These are phyloP conservation scores for Nibea coibor DNA, from an alignment of 2,113 vertebrate species.

Conservation along the genomic window DNA sequence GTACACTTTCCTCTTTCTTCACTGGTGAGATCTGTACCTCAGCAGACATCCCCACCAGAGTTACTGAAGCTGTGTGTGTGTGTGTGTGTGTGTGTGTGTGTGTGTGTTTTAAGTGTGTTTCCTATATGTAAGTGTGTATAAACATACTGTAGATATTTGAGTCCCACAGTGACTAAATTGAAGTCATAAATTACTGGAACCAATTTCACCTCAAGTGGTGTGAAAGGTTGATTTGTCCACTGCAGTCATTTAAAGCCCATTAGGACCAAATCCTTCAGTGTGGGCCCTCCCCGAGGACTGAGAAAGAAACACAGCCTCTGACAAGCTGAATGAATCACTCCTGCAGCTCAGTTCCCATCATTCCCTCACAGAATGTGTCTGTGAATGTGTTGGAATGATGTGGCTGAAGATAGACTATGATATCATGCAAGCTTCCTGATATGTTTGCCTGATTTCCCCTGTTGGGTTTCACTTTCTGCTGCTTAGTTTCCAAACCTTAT, in stretches of 20 bases:
- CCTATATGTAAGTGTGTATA: neutral
- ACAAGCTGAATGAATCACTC: slow-evolving; percentile 23
- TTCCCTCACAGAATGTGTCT: neutral
- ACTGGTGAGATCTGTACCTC: neutral
- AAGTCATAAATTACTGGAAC: slow-evolving; percentile 24
- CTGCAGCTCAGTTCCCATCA: neutral
- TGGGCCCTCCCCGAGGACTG: neutral
- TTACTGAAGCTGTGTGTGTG: neutral
- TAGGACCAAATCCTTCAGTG: slow-evolving; percentile 9
- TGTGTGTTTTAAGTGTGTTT: neutral
- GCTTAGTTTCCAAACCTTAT: neutral
- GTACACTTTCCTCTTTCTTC: neutral
- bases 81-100: neutral
- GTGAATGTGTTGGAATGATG: slow-evolving; percentile 8
- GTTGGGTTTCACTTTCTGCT: neutral
- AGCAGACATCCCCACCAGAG: neutral
- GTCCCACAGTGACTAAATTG: neutral
- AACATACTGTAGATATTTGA: neutral
- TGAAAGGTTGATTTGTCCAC: slow-evolving; percentile 36
- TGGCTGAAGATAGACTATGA: neutral
- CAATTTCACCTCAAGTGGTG: slow-evolving; percentile 12
- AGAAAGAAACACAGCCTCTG: slow-evolving; percentile 4
- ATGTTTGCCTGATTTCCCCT: slow-evolving; percentile 29
- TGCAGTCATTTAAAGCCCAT: slow-evolving; percentile 38
- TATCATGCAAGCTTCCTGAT: slow-evolving; percentile 1